These are phyloP conservation scores for Epicampocera succincta DNA, from an alignment of 2,888 invertebrate genomes.

Conservation along the genomic window DNA sequence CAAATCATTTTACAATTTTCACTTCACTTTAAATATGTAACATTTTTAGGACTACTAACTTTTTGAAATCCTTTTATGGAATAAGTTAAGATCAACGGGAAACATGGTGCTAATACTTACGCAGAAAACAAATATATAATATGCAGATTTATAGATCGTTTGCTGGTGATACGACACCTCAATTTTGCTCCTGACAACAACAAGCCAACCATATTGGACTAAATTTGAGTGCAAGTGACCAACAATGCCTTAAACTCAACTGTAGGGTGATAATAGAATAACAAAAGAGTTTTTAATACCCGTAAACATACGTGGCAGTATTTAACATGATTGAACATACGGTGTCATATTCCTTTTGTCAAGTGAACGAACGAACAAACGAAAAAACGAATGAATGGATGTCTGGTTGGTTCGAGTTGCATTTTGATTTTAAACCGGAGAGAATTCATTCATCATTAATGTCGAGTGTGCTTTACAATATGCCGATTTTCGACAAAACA, in stretches of 20 bases:
- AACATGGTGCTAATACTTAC: no score
- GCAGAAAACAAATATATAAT: no score
- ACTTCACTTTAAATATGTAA: no score
- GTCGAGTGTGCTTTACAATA: slow-evolving; percentile 79
- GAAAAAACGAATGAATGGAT: slow-evolving; percentile 72
- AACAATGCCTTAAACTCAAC: not conserved
- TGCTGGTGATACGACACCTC: no score
- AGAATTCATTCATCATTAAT: slow-evolving; percentile 69
- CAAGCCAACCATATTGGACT: no score
- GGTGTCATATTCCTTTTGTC: slow-evolving; percentile 73
- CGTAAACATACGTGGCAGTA: slow-evolving; percentile 61
- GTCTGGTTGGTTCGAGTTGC: slow-evolving; percentile 71
- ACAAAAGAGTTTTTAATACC: slow-evolving; percentile 62
- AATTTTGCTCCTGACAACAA: no score
- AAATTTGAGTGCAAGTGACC: no score
- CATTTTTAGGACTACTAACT: no score
- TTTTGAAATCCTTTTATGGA: no score
- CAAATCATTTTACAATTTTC: no score
- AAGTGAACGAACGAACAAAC: slow-evolving; percentile 70
- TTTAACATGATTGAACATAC: slow-evolving; percentile 76
- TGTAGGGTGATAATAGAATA: slow-evolving; percentile 70
- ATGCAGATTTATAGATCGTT: no score
- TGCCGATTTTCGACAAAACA: slow-evolving; percentile 74
- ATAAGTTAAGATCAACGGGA: no score
- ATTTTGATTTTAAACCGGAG: slow-evolving; percentile 55